Evolutionary conservation across 2,797 vertebrate species (phyloP).

Genomic region (Scarus forsteni): DNA sequence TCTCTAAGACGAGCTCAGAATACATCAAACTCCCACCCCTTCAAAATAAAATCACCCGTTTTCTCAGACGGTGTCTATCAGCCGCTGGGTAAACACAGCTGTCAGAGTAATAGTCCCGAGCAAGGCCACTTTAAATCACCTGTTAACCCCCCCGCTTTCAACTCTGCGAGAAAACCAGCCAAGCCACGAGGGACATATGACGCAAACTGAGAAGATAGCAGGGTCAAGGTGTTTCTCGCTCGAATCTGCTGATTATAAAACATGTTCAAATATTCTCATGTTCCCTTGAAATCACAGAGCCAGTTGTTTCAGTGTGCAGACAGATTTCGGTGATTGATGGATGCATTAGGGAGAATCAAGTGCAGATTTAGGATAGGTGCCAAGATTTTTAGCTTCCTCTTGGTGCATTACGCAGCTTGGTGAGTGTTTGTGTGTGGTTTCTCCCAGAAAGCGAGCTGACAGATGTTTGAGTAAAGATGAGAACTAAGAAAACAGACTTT

Average conservation of each 20-base stretch:
- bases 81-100: constrained; percentile 77
- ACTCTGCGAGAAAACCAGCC: constrained; percentile 18
- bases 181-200: constrained; percentile 64
- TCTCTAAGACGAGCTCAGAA: constrained; percentile 5
- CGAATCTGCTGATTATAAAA: constrained; percentile 47
- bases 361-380: constrained; percentile 17
- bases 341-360: constrained; percentile 15
- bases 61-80: constrained; percentile 48
- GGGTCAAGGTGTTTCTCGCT: constrained; percentile 79
- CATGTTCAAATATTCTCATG: not conserved
- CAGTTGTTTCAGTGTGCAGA: not conserved
- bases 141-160: constrained; percentile 33
- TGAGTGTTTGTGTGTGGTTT: constrained; percentile 28
- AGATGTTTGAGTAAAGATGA: constrained; percentile 34
- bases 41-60: constrained; percentile 4
- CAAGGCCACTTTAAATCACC: constrained; percentile 63
- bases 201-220: constrained; percentile 57
- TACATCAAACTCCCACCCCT: not conserved
- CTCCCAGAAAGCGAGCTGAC: constrained; percentile 20
- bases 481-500: not conserved
- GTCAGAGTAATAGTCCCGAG: constrained; percentile 37
- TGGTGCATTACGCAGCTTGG: constrained; percentile 18
- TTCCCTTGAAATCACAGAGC: not conserved
- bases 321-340: not conserved
- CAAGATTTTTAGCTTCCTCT: not conserved